Evolutionary conservation across 2,888 invertebrate genomes (phyloP).

Genomic region (Ischnura elegans): DNA sequence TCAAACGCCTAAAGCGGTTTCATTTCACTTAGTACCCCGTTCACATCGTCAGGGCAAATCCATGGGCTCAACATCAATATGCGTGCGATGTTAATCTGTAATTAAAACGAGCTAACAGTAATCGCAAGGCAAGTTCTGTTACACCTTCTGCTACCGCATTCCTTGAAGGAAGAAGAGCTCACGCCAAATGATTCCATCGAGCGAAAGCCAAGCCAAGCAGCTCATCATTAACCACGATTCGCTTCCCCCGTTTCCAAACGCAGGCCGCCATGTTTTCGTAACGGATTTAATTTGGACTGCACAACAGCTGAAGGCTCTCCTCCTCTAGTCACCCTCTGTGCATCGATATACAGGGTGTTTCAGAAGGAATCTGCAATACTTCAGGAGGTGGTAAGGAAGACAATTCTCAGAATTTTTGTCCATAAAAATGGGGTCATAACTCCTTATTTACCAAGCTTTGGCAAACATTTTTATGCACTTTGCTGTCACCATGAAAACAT

Average conservation of each 20-base stretch:
- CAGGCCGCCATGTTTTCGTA: neutral
- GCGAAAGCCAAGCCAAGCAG: neutral
- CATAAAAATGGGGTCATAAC: no score
- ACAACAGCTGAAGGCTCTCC: neutral
- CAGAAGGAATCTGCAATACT: no score
- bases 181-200: constrained; percentile 12
- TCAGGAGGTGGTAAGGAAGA: no score
- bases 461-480: no score
- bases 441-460: no score
- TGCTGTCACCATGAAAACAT: no score
- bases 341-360: no score
- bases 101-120: neutral
- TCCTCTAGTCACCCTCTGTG: neutral
- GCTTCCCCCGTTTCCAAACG: neutral
- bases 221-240: neutral
- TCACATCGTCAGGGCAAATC: no score
- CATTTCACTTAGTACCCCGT: no score
- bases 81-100: neutral
- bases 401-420: no score
- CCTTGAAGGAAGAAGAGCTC: neutral
- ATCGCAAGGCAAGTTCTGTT: neutral
- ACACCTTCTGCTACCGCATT: neutral
- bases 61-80: no score
- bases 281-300: neutral
- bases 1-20: no score